These are phyloP conservation scores for Papio anubis DNA, from an alignment of 2,113 vertebrate genomes.

Conservation along the genomic window DNA sequence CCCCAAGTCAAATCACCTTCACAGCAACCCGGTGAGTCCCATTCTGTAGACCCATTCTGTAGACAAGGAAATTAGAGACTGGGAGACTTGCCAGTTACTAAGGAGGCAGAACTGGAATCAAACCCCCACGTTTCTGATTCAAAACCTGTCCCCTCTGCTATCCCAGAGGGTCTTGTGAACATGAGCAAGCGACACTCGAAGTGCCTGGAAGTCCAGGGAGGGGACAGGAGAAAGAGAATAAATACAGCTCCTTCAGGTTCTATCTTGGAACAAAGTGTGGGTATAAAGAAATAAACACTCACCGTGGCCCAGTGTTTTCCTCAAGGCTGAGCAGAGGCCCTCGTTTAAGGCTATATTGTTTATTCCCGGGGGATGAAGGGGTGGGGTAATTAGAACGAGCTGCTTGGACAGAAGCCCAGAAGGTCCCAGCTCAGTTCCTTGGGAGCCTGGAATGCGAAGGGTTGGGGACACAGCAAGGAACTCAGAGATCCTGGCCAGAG, in stretches of 20 bases:
- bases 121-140: neutral
- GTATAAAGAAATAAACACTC: neutral
- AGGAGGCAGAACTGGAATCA: neutral
- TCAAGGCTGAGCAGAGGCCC: conserved; percentile 21
- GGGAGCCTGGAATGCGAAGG: conserved; percentile 51
- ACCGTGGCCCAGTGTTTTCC: neutral
- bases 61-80: neutral
- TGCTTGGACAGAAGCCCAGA: conserved; percentile 58
- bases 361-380: neutral
- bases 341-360: conserved; percentile 67
- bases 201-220: neutral
- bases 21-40: neutral
- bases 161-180: neutral
- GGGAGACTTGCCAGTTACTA: neutral
- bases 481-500: conserved; percentile 4
- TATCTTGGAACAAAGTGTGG: conserved; percentile 7
- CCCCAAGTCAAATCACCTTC: neutral
- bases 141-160: neutral
- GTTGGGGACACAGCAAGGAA: conserved; percentile 3
- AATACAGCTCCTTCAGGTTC: neutral
- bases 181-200: neutral
- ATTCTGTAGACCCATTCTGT: neutral
- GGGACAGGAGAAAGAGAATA: neutral
- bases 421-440: conserved; percentile 31
- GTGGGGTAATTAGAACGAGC: neutral